Percentiles rank a stretch among this genome's conserved stretches.
Evolutionary conservation across 2,113 vertebrate genomes (phyloP).

Genomic region (Chinchilla lanigera): DNA sequence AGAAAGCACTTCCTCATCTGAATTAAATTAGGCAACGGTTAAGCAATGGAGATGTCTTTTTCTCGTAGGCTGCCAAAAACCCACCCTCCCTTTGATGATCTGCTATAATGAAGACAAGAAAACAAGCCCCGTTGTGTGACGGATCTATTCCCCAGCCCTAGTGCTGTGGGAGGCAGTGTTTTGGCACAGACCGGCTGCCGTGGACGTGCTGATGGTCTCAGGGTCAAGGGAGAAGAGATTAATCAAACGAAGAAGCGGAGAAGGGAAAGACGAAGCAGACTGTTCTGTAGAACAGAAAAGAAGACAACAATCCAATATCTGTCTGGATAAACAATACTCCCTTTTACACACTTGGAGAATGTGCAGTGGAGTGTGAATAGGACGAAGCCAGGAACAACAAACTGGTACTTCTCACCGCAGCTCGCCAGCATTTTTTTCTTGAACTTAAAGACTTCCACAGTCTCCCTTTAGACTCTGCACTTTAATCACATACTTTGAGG

Average conservation of each 20-base stretch:
- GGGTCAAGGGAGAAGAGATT: conserved; percentile 22
- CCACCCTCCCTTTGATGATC: not conserved
- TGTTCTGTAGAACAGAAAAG: not conserved
- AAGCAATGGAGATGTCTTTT: not conserved
- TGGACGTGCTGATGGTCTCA: not conserved
- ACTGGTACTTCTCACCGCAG: not conserved
- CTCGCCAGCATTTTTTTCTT: not conserved
- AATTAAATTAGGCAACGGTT: not conserved
- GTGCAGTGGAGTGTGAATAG: not conserved
- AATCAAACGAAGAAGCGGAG: not conserved
- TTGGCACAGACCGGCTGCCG: not conserved
- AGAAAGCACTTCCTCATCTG: not conserved
- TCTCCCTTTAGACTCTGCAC: not conserved
- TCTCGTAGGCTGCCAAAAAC: not conserved
- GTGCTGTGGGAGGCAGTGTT: not conserved
- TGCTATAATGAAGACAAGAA: not conserved
- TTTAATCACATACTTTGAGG: not conserved
- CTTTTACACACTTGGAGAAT: not conserved
- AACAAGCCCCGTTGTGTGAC: not conserved
- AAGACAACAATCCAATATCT: not conserved
- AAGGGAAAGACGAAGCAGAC: conserved; percentile 4
- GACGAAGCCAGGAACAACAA: not conserved
- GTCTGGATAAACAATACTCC: not conserved
- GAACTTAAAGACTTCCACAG: not conserved
- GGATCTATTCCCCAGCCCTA: not conserved